phyloP scores from a whole-genome alignment of 2,797 vertebrate genomes.

The Anniella stebbinsi region DNA sequence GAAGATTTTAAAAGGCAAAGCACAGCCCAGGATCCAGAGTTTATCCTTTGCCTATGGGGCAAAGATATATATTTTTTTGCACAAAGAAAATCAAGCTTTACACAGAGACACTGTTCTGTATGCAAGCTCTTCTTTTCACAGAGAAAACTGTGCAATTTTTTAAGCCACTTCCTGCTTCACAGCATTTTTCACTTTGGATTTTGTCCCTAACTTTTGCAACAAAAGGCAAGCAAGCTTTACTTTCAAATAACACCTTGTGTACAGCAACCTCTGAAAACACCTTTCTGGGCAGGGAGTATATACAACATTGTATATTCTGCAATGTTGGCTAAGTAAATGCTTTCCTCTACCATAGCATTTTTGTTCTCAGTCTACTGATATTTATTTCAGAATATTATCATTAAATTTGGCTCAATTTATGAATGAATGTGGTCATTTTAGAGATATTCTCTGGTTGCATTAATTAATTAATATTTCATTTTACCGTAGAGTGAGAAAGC shows the following conservation, averaged over 20 bases:
- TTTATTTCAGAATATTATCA: neutral
- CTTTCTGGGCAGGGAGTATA: too few species aligned
- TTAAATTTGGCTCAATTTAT: neutral
- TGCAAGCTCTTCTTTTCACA: neutral
- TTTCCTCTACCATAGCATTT: neutral
- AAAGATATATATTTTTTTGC: neutral
- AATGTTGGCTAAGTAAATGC: neutral
- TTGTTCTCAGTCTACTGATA: neutral
- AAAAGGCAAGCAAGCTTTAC: neutral
- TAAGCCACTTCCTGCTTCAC: neutral
- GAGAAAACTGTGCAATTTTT: neutral
- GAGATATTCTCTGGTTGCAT: neutral
- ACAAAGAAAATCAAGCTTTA: neutral
- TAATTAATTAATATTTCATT: neutral
- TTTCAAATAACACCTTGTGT: neutral
- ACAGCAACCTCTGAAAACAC: neutral
- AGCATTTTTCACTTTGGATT: neutral
- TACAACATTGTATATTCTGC: neutral
- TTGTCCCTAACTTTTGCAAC: neutral
- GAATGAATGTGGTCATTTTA: neutral
- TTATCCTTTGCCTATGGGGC: neutral
- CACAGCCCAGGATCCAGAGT: neutral
- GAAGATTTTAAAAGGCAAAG: neutral
- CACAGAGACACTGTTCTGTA: neutral
- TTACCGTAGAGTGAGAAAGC: neutral